Conservation (phyloP, 2,113 vertebrate species). For the rat (Rattus norvegicus) region GRCr8 NC_086023.1:70798501-70799000, state of each 20-base stretch:
- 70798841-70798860: neutral
- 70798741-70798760: neutral
- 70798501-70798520: neutral
- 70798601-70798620: neutral
- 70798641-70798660: neutral
- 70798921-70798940: constrained; percentile 28
- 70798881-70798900: neutral
- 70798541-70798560: neutral
- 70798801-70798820: neutral
- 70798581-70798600: neutral
- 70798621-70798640: neutral
- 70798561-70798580: neutral
- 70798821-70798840: neutral
- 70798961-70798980: too few relatives aligned
- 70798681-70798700: neutral
- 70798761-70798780: neutral
- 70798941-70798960: neutral
- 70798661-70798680: neutral
- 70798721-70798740: neutral
- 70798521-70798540: neutral
- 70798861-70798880: neutral
- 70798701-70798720: neutral
- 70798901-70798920: neutral
- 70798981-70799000: neutral
- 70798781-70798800: neutral